Evolutionary conservation across 2,113 vertebrate genomes (phyloP).

Genomic region (Phrynosoma blainvillii): DNA sequence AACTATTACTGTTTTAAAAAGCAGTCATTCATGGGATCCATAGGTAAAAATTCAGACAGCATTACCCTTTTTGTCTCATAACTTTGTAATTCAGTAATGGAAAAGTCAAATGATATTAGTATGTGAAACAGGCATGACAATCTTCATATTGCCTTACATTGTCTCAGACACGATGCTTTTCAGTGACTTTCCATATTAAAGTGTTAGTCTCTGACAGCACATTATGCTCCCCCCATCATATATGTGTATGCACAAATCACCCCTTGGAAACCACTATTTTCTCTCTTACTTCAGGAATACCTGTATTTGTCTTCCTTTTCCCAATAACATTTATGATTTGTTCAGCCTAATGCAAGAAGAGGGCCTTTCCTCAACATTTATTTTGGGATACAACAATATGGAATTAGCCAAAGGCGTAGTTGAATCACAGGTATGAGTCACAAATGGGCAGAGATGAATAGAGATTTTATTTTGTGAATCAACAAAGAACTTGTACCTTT

Average conservation of each 20-base stretch:
- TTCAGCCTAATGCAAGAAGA: constrained; percentile 3
- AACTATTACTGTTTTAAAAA: background rate
- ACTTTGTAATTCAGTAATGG: background rate
- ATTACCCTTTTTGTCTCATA: background rate
- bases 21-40: background rate
- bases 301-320: background rate
- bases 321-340: background rate
- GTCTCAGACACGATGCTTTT: background rate
- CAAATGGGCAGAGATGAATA: constrained; percentile 35
- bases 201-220: background rate
- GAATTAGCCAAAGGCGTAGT: constrained; percentile 53
- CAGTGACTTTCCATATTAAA: background rate
- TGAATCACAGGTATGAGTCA: constrained; percentile 68
- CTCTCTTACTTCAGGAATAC: background rate
- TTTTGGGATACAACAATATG: constrained; percentile 26
- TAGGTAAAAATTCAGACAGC: background rate
- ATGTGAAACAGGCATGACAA: background rate
- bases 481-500: constrained; percentile 45
- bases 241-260: background rate
- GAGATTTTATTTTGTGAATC: constrained; percentile 61
- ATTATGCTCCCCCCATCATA: background rate
- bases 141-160: background rate
- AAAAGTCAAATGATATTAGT: background rate
- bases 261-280: background rate
- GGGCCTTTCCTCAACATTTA: background rate